Conservation (phyloP, 2,888 invertebrate genomes). For the Entomobrya multifasciata region DNA sequence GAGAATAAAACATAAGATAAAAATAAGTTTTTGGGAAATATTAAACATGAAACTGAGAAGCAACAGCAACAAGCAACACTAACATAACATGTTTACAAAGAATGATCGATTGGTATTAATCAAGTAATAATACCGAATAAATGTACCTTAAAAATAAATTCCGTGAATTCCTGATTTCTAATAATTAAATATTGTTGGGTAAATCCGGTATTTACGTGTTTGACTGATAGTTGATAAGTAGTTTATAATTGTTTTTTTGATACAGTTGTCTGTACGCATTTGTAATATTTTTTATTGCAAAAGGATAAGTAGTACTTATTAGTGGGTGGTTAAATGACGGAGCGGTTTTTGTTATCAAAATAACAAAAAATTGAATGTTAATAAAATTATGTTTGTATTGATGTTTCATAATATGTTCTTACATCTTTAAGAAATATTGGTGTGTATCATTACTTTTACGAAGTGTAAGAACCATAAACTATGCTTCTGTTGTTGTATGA, state of each 20-base stretch:
- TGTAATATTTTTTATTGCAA: not conserved
- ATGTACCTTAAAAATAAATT: constrained; percentile 55
- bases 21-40: not conserved
- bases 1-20: not conserved
- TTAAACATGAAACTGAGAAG: not conserved
- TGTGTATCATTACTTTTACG: too few relatives aligned
- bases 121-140: constrained; percentile 37
- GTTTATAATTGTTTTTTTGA: constrained; percentile 8
- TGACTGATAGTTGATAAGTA: constrained; percentile 59
- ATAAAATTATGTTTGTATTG: not conserved
- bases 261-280: constrained; percentile 15
- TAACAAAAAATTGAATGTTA: not conserved
- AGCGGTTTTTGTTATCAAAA: constrained; percentile 4
- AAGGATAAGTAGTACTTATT: not conserved
- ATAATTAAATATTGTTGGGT: constrained; percentile 6
- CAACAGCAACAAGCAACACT: too few relatives aligned
- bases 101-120: not conserved
- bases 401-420: not conserved
- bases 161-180: constrained; percentile 52
- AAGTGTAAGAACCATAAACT: too few relatives aligned
- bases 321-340: constrained; percentile 10
- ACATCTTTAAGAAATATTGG: too few relatives aligned
- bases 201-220: constrained; percentile 63
- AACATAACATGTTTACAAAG: not conserved
- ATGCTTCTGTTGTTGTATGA: constrained; percentile 5